Percentiles rank a stretch among this genome's conserved stretches.
Conservation (phyloP, 2,797 vertebrate genomes). For the Ctenochaetus hawaiiensis region DNA sequence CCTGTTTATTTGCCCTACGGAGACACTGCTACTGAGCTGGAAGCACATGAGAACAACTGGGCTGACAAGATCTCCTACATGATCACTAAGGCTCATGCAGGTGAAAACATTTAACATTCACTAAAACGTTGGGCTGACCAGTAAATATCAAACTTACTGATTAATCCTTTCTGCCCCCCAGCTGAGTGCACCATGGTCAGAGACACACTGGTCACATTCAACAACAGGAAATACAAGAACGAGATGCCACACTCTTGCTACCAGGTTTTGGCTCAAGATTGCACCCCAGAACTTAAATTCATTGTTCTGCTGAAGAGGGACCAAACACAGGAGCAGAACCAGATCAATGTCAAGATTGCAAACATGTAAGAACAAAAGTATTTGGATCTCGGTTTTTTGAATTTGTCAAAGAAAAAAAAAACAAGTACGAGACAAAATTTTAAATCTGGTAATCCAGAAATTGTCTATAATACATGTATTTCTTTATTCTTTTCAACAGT, state of each 20-base stretch:
- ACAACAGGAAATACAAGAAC: conserved; percentile 73
- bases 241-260: conserved; percentile 84
- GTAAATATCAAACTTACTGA: neutral
- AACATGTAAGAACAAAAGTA: conserved; percentile 81
- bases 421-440: neutral
- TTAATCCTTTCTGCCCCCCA: conserved; percentile 25
- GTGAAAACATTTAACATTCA: conserved; percentile 52
- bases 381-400: neutral
- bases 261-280: conserved; percentile 89
- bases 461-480: neutral
- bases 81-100: conserved; percentile 68
- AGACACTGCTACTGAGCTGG: conserved; percentile 65
- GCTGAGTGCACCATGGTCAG: conserved; percentile 67
- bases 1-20: conserved; percentile 74
- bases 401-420: neutral
- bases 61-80: conserved; percentile 62
- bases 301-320: conserved; percentile 85
- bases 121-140: neutral
- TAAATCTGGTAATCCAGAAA: neutral
- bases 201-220: conserved; percentile 72
- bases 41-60: conserved; percentile 49
- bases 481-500: conserved; percentile 70
- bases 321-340: conserved; percentile 65
- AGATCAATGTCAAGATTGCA: conserved; percentile 82
- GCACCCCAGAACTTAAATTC: conserved; percentile 87